A percentile compares a stretch with the other conserved stretches of the same genome.
Conservation (phyloP, 2,113 vertebrate genomes). For the Nestor notabilis region DNA sequence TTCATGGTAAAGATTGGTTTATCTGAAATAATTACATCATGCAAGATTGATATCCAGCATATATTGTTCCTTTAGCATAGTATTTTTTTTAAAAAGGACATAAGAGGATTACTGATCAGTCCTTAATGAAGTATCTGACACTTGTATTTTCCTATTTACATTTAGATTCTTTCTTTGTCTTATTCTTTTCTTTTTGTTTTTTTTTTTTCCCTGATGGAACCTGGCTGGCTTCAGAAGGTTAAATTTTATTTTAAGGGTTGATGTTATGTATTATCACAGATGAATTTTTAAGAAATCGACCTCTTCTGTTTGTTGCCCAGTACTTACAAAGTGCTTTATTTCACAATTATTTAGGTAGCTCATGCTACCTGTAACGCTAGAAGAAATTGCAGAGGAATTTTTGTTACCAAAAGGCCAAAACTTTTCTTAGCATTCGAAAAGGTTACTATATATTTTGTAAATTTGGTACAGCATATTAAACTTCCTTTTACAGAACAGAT, state of each 20-base stretch:
- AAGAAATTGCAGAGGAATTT: background rate
- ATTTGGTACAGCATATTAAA: background rate
- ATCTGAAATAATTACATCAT: background rate
- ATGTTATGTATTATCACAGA: background rate
- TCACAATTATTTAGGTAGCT: background rate
- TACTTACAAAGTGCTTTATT: background rate
- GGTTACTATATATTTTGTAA: background rate
- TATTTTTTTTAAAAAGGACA: background rate
- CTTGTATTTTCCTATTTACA: constrained; percentile 46
- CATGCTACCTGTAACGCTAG: background rate
- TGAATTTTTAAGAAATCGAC: background rate
- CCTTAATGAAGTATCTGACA: constrained; percentile 38
- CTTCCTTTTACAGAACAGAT: background rate
- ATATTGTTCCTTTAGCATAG: background rate
- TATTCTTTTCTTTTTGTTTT: background rate
- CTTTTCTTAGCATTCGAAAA: background rate
- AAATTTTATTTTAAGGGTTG: constrained; percentile 6
- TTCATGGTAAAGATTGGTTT: background rate
- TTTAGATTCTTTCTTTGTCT: constrained; percentile 53
- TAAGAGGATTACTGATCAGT: constrained; percentile 52
- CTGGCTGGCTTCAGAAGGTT: background rate
- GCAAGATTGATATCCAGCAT: background rate
- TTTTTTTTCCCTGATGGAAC: background rate
- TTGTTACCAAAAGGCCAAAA: background rate
- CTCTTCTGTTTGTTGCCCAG: background rate